Percentiles rank a stretch among this genome's conserved stretches.
These are phyloP conservation scores for Atherinosoma microstoma DNA, from an alignment of 2,797 vertebrate genomes.

Conservation along the genomic window DNA sequence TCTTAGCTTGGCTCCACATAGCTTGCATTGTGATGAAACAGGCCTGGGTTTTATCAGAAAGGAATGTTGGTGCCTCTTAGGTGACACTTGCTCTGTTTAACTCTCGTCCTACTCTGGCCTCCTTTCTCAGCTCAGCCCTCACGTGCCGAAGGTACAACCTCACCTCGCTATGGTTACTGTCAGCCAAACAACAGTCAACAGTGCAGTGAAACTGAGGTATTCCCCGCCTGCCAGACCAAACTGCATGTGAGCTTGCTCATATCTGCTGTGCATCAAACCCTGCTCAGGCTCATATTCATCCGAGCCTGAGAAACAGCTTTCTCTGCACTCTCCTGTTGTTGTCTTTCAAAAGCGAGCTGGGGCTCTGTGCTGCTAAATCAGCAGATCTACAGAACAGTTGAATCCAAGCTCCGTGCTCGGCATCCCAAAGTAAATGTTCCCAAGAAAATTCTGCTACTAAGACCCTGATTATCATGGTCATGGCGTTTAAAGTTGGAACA, in stretches of 20 bases:
- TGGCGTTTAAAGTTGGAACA: conserved; percentile 39
- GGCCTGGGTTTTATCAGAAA: conserved; percentile 60
- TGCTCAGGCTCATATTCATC: conserved; percentile 33
- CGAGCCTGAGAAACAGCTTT: conserved; percentile 41
- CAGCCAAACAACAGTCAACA: conserved; percentile 80
- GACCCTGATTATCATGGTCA: conserved; percentile 32
- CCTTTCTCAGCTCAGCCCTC: conserved; percentile 50
- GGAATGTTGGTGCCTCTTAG: conserved; percentile 56
- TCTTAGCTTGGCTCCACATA: conserved; percentile 40
- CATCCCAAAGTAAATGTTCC: conserved; percentile 73
- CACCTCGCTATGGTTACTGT: conserved; percentile 74
- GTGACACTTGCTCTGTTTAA: conserved; percentile 56
- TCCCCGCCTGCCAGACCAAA: conserved; percentile 49
- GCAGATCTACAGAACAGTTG: conserved; percentile 61
- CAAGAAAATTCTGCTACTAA: conserved; percentile 46
- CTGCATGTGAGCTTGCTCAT: conserved; percentile 43
- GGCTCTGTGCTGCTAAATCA: conserved; percentile 60
- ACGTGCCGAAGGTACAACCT: conserved; percentile 66
- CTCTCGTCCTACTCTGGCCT: conserved; percentile 52
- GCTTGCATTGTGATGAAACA: conserved; percentile 18
- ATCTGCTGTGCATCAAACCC: conserved; percentile 67
- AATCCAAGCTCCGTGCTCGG: conserved; percentile 52
- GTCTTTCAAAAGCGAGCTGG: conserved; percentile 53
- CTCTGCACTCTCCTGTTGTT: conserved; percentile 41
- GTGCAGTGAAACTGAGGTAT: conserved; percentile 27